Evolutionary conservation across 2,888 invertebrate genomes (phyloP).

Genomic region (Leucoma salicis): DNA sequence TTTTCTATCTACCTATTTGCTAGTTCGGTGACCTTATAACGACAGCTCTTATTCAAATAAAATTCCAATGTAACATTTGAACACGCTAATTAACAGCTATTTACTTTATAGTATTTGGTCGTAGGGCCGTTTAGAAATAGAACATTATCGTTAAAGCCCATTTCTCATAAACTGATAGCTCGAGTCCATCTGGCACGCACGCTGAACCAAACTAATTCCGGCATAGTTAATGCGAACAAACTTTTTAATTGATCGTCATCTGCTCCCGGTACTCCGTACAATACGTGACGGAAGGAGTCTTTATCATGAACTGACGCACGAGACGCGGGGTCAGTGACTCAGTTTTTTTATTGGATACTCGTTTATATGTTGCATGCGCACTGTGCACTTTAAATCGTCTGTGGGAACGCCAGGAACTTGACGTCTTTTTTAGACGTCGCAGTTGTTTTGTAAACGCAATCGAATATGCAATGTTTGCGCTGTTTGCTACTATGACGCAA

Average conservation of each 20-base stretch:
- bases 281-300: slow-evolving; percentile 62
- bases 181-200: slow-evolving; percentile 71
- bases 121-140: slow-evolving; percentile 26
- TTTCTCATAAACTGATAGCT: slow-evolving; percentile 58
- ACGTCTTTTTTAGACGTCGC: slow-evolving; percentile 40
- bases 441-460: slow-evolving; percentile 53
- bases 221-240: slow-evolving; percentile 75
- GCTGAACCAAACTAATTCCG: slow-evolving; percentile 60
- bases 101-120: slow-evolving; percentile 12
- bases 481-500: no score
- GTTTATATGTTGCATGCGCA: slow-evolving; percentile 43
- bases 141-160: slow-evolving; percentile 21
- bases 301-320: slow-evolving; percentile 72
- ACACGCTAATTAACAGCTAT: slow-evolving; percentile 9
- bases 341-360: slow-evolving; percentile 64
- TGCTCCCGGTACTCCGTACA: slow-evolving; percentile 52
- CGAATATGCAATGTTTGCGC: no score
- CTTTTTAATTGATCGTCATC: slow-evolving; percentile 80
- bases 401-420: slow-evolving; percentile 67
- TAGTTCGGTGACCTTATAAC: neutral
- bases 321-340: slow-evolving; percentile 73
- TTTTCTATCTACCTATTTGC: neutral
- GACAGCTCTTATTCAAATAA: neutral
- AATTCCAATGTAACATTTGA: slow-evolving; percentile 2
- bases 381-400: slow-evolving; percentile 51